Evolutionary conservation across 2,113 vertebrate genomes (phyloP).

Genomic region (Chaetodon auriga): DNA sequence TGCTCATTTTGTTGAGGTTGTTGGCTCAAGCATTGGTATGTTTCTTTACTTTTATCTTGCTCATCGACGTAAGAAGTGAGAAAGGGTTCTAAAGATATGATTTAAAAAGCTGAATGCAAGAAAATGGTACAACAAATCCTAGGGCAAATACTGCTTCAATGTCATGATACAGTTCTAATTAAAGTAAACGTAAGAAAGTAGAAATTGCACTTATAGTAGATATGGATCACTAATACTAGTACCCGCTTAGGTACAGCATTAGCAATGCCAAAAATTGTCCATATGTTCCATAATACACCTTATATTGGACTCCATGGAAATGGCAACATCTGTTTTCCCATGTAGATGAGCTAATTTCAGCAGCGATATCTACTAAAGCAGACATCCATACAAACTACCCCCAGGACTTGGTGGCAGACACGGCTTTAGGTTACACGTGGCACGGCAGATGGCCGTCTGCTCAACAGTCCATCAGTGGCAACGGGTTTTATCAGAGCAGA

Average conservation of each 20-base stretch:
- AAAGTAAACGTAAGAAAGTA: slow-evolving; percentile 39
- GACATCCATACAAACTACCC: slow-evolving; percentile 80
- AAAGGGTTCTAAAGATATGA: slow-evolving; percentile 1
- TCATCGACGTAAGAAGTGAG: slow-evolving; percentile 4
- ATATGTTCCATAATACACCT: slow-evolving; percentile 75
- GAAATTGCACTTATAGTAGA: slow-evolving; percentile 48
- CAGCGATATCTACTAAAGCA: slow-evolving; percentile 76
- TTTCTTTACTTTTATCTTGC: background rate
- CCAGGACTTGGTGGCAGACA: slow-evolving; percentile 74
- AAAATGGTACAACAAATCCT: background rate
- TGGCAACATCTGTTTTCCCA: slow-evolving; percentile 83
- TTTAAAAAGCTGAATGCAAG: slow-evolving; percentile 38
- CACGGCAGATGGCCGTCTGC: slow-evolving; percentile 82
- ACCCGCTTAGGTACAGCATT: slow-evolving; percentile 53
- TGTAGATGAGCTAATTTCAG: slow-evolving; percentile 80
- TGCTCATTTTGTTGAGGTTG: background rate
- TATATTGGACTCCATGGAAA: slow-evolving; percentile 80
- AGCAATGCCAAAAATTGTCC: slow-evolving; percentile 45
- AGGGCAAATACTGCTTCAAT: background rate
- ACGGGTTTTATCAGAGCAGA: slow-evolving; percentile 69
- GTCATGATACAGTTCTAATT: slow-evolving; percentile 29
- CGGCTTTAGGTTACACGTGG: slow-evolving; percentile 69
- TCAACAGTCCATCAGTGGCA: slow-evolving; percentile 76
- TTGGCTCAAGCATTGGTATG: background rate
- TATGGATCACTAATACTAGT: slow-evolving; percentile 34